Conservation (phyloP, 2,113 vertebrate species). For the Numenius arquata region DNA sequence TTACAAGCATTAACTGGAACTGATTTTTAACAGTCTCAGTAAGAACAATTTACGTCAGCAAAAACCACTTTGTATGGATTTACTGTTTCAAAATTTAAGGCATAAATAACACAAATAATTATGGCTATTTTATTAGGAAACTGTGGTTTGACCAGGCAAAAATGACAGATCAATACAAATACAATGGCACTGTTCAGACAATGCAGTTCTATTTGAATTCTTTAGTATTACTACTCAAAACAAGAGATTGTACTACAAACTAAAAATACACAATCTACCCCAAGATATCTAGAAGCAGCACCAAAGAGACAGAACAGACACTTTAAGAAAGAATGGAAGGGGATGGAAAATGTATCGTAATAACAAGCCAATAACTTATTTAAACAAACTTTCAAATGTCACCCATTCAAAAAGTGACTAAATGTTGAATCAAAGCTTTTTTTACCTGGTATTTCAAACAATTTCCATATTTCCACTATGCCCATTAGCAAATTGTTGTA, state of each 20-base stretch:
- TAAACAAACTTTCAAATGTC: neutral
- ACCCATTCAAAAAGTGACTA: neutral
- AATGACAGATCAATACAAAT: neutral
- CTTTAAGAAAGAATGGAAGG: neutral
- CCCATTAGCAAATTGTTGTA: neutral
- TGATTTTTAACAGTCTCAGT: neutral
- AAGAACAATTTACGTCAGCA: neutral
- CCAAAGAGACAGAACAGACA: neutral
- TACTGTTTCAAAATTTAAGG: neutral
- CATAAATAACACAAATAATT: neutral
- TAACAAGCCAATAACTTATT: neutral
- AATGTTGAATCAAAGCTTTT: neutral
- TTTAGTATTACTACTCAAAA: neutral
- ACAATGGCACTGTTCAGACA: neutral
- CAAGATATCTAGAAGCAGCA: neutral
- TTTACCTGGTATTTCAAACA: neutral
- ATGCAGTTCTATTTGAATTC: neutral
- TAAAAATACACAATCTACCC: neutral
- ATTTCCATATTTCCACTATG: neutral
- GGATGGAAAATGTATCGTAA: neutral
- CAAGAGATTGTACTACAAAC: neutral
- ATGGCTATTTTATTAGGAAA: neutral
- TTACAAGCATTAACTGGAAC: neutral
- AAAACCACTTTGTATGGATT: neutral
- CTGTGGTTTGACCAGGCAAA: neutral